These are phyloP conservation scores for Tetanocera ferruginea DNA, from an alignment of 2,888 invertebrate species.

Conservation along the genomic window DNA sequence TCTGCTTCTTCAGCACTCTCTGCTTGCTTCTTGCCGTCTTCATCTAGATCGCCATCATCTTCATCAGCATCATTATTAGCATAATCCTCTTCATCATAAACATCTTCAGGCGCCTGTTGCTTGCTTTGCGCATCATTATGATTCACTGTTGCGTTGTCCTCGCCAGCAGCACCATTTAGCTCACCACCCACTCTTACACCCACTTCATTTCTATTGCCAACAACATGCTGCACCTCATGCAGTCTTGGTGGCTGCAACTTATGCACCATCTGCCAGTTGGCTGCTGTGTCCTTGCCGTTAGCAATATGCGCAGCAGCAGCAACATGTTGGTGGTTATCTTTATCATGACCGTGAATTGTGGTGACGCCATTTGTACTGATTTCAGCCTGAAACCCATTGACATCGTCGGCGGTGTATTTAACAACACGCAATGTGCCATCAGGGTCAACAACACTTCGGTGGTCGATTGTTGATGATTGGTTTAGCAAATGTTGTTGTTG, in stretches of 20 bases:
- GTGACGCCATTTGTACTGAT: constrained; percentile 66
- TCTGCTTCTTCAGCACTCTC: constrained; percentile 47
- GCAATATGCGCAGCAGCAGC: not conserved
- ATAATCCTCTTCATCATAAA: not conserved
- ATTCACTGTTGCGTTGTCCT: constrained; percentile 37
- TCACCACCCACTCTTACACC: not conserved
- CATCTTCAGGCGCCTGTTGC: constrained; percentile 4
- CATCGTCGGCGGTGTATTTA: constrained; percentile 80
- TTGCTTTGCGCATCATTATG: constrained; percentile 20
- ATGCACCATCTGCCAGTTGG: constrained; percentile 18
- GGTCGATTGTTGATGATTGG: not conserved
- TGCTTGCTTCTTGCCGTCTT: constrained; percentile 46
- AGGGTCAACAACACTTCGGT: constrained; percentile 76
- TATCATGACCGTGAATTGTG: constrained; percentile 58
- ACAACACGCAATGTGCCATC: constrained; percentile 82
- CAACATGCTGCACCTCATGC: constrained; percentile 47
- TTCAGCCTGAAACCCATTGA: constrained; percentile 79
- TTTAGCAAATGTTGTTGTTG: not conserved
- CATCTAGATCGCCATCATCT: constrained; percentile 53
- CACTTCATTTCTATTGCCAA: not conserved
- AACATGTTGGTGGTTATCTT: constrained; percentile 46
- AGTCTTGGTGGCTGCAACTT: not conserved
- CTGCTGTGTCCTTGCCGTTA: not conserved
- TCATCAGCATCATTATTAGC: constrained; percentile 29
- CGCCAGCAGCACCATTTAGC: constrained; percentile 33